These are phyloP conservation scores for Drosophila barbarae DNA, from an alignment of 2,888 invertebrate genomes.

Conservation along the genomic window DNA sequence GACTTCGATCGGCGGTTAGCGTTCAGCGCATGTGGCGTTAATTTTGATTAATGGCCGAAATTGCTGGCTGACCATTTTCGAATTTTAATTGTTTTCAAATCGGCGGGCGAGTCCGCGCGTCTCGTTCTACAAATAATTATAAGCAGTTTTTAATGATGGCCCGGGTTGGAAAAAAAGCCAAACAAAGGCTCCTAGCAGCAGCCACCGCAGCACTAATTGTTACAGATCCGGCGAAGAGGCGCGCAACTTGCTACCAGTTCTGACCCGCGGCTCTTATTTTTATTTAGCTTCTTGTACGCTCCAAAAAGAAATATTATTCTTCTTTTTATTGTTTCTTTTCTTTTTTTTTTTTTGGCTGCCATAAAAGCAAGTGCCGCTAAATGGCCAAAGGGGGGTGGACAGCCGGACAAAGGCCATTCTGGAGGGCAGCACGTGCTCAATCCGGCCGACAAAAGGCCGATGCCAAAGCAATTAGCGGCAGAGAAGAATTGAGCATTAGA, in stretches of 20 bases:
- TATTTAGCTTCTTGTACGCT: constrained; percentile 32
- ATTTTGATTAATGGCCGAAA: constrained; percentile 77
- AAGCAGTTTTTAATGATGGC: constrained; percentile 71
- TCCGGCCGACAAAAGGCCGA: constrained; percentile 43
- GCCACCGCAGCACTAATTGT: constrained; percentile 65
- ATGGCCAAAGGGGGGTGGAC: constrained; percentile 54
- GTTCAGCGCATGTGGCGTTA: constrained; percentile 74
- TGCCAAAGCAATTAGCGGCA: constrained; percentile 36
- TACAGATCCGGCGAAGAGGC: constrained; percentile 69
- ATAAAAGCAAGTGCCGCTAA: constrained; percentile 71
- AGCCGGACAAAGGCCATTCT: constrained; percentile 29
- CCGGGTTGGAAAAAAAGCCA: constrained; percentile 42
- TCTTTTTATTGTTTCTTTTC: background rate
- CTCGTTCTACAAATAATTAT: constrained; percentile 74
- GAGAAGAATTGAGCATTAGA: constrained; percentile 6
- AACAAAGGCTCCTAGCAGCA: constrained; percentile 61
- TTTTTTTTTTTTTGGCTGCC: constrained; percentile 18
- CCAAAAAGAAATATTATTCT: constrained; percentile 14
- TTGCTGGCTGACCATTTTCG: constrained; percentile 64
- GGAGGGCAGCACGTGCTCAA: constrained; percentile 31
- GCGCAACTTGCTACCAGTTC: constrained; percentile 71
- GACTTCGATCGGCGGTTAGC: constrained; percentile 40
- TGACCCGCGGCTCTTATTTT: constrained; percentile 50
- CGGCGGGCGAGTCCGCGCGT: constrained; percentile 63
- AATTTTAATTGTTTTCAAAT: constrained; percentile 74